Evolutionary conservation across 37 sponge, comb jelly and placozoan genomes (phyloP).

Genomic region (Aphrocallistes beatrix): DNA sequence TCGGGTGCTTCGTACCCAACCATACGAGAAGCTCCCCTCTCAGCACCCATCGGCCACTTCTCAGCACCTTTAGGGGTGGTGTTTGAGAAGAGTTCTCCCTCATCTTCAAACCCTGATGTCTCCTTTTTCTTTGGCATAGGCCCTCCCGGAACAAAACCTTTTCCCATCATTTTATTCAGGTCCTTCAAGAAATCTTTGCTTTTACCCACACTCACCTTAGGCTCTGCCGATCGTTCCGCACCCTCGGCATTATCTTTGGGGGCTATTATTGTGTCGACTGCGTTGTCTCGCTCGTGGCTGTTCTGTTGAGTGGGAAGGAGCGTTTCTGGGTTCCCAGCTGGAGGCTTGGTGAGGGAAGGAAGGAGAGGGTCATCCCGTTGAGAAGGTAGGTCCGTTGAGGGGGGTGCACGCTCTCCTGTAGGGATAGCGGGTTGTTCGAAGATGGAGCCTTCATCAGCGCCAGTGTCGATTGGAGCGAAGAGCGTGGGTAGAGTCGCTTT

Average conservation of each 20-base stretch:
- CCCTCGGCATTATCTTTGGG: background rate
- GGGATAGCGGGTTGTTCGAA: background rate
- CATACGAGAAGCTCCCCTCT: background rate
- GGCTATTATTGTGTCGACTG: background rate
- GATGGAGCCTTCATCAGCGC: background rate
- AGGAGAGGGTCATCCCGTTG: background rate
- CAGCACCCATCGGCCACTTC: background rate
- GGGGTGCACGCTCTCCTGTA: background rate
- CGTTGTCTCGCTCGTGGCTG: background rate
- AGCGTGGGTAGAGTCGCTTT: background rate
- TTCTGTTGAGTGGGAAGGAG: background rate
- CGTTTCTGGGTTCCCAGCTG: background rate
- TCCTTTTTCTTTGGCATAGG: background rate
- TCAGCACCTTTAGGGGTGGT: background rate
- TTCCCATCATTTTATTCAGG: background rate
- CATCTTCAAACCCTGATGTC: background rate
- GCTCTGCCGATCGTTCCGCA: background rate
- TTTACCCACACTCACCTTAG: background rate
- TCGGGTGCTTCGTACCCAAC: background rate
- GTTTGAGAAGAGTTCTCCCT: conserved; percentile 12
- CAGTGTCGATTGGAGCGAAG: background rate
- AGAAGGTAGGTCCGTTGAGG: background rate
- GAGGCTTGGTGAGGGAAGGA: background rate
- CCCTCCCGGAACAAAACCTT: background rate
- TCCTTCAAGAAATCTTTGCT: background rate